These are phyloP conservation scores for Lycodopsis pacificus DNA, from an alignment of 2,797 vertebrate species.

Conservation along the genomic window DNA sequence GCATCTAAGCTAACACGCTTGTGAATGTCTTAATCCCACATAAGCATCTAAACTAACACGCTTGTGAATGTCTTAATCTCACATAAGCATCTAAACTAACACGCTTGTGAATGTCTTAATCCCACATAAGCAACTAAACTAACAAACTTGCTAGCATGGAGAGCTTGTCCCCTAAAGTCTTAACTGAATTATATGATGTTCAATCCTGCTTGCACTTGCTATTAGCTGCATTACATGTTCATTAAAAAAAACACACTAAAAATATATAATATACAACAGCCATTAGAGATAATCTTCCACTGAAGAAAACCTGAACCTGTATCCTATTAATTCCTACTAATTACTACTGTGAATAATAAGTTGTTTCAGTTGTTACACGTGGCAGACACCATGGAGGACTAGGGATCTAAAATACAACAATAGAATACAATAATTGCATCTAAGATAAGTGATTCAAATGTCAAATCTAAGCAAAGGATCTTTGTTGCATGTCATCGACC, in stretches of 20 bases:
- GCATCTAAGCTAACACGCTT: background rate
- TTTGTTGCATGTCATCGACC: background rate
- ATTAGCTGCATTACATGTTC: background rate
- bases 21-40: too few species aligned
- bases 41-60: background rate
- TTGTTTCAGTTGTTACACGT: constrained; percentile 21
- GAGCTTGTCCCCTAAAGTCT: background rate
- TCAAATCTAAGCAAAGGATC: background rate
- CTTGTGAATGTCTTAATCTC: too few species aligned
- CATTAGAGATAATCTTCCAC: constrained; percentile 33
- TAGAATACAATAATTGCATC: constrained; percentile 1
- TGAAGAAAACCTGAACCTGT: constrained; percentile 18
- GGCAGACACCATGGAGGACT: background rate
- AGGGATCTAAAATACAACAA: background rate
- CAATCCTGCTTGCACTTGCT: background rate
- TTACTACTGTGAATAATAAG: constrained; percentile 34
- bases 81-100: too few species aligned
- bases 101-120: too few species aligned
- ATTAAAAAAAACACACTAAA: background rate
- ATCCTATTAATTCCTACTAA: constrained; percentile 7
- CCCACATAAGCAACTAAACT: background rate
- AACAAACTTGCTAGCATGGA: background rate
- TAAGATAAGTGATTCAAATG: constrained; percentile 22
- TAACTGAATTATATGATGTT: background rate
- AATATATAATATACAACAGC: background rate